Percentiles rank a stretch among this genome's conserved stretches.
Evolutionary conservation across 1,140 invertebrate species (phyloP).

Genomic region (Bicyclus anynana): DNA sequence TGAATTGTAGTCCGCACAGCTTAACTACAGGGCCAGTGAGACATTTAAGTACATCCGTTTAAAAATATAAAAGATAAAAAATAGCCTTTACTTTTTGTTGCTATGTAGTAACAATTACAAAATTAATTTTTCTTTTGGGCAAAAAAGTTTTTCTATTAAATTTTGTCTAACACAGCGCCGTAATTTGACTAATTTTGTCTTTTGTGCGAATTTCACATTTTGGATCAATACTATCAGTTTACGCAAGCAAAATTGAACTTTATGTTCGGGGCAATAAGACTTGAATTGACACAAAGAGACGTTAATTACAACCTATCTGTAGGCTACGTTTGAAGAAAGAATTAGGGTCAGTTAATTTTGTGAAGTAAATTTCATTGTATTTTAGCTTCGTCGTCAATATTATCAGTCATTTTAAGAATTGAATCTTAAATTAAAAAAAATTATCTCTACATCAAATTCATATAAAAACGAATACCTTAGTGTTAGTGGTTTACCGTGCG

Average conservation of each 20-base stretch:
- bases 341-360: not conserved
- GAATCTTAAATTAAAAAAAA: too few species aligned
- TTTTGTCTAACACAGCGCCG: slow-evolving; percentile 11
- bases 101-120: slow-evolving; percentile 4
- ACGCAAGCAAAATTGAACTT: not conserved
- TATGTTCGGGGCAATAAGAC: not conserved
- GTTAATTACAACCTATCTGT: not conserved
- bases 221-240: slow-evolving; percentile 10
- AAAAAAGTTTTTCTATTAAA: slow-evolving; percentile 20
- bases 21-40: too few species aligned
- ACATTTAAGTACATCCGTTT: too few species aligned
- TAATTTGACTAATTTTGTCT: slow-evolving; percentile 30
- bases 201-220: slow-evolving; percentile 11
- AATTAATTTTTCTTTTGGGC: slow-evolving; percentile 8
- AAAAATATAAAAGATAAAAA: too few species aligned
- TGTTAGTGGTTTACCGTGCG: too few species aligned
- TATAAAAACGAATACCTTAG: too few species aligned
- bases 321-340: not conserved
- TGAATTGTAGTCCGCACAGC: too few species aligned
- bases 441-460: too few species aligned
- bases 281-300: not conserved
- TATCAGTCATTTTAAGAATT: not conserved
- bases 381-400: not conserved
- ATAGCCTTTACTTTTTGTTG: too few species aligned
- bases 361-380: not conserved